Conservation (phyloP, 1,140 invertebrate species). For the Lordiphosa collinella region DNA sequence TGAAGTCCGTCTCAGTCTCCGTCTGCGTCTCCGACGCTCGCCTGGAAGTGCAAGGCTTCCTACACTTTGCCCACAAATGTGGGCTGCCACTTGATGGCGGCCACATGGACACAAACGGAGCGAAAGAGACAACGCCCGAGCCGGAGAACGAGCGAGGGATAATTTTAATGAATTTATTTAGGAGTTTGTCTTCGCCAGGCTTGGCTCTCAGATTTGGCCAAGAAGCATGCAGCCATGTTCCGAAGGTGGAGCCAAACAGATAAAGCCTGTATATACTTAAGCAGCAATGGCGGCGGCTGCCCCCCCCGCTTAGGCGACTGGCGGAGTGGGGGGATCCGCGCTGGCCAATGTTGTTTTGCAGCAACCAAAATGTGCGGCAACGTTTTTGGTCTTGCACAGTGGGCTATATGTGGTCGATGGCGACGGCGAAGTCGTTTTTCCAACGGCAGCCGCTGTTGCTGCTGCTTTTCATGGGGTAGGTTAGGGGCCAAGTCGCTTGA, state of each 20-base stretch:
- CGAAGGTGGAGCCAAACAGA: conserved; percentile 27
- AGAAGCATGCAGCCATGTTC: conserved; percentile 3
- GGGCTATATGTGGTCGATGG: conserved; percentile 68
- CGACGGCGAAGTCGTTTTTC: not conserved
- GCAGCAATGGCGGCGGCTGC: conserved; percentile 10
- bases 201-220: not conserved
- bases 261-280: conserved; percentile 12
- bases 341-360: conserved; percentile 62
- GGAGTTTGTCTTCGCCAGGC: conserved; percentile 47
- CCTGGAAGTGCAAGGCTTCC: not conserved
- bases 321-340: not conserved
- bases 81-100: conserved; percentile 73
- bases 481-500: no score
- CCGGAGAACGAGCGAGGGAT: conserved; percentile 19
- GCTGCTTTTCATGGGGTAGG: not conserved
- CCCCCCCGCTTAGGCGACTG: not conserved
- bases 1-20: conserved; percentile 19
- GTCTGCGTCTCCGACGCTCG: conserved; percentile 18
- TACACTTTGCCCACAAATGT: conserved; percentile 52
- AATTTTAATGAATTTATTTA: conserved; percentile 79
- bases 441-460: conserved; percentile 3
- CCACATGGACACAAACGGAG: conserved; percentile 37
- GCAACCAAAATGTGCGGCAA: conserved; percentile 78
- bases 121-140: not conserved
- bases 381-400: conserved; percentile 76